phyloP scores from a whole-genome alignment of 1,140 invertebrate species.

The Ips typographus region DNA sequence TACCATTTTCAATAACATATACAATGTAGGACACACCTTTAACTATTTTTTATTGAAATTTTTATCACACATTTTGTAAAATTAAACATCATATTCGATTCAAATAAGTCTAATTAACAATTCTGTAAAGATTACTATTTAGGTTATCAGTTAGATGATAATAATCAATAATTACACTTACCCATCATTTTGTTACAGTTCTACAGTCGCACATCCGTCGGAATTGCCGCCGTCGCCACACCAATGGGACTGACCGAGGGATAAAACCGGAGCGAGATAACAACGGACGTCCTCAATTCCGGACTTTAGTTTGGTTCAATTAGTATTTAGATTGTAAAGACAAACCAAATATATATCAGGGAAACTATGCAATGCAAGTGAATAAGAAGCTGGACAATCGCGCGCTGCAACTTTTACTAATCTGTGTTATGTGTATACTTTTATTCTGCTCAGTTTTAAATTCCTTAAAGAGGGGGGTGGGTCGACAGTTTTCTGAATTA shows the following conservation, averaged over 20 bases:
- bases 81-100: no score
- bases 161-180: no score
- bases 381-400: constrained; percentile 43
- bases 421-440: constrained; percentile 46
- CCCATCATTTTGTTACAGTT: constrained; percentile 67
- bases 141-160: no score
- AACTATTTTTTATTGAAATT: no score
- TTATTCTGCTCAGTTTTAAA: constrained; percentile 43
- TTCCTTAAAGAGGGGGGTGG: neutral
- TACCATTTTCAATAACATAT: no score
- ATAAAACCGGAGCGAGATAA: constrained; percentile 41
- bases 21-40: no score
- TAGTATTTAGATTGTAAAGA: constrained; percentile 11
- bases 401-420: constrained; percentile 42
- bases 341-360: constrained; percentile 52
- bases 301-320: neutral
- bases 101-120: no score
- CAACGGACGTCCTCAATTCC: constrained; percentile 20
- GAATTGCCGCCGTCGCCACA: constrained; percentile 96
- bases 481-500: no score
- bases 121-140: no score
- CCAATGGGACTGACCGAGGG: constrained; percentile 86
- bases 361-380: constrained; percentile 49
- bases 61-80: no score
- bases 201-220: constrained; percentile 94